Evolutionary conservation across 2,113 vertebrate species (phyloP), one percentile per base, ranked within the genome.

Genomic region (Rallus limicola): DNA sequence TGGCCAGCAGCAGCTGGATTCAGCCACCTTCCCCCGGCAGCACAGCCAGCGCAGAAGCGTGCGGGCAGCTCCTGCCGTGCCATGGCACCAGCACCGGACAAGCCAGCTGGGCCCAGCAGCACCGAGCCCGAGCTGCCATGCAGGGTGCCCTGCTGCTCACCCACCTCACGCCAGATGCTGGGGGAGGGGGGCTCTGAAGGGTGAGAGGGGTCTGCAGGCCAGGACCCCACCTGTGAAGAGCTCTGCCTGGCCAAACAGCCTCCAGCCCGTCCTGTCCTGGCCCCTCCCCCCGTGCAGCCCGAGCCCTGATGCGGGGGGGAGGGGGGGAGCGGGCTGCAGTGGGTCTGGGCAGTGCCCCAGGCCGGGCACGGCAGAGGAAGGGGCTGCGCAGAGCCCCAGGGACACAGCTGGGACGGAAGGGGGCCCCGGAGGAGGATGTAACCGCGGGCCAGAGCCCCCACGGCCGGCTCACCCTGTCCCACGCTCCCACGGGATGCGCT

Each of bases 11-110:
- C 88, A 94, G 94, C 94, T 93, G 86, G 86, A 93, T 92, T 92
- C 76, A 85, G 86, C 85, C 94, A 52, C 53, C 77, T 65, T 18
- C 64, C 71, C 34, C 92, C 69, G 69, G 95, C 82, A 87, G 94
- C 9, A 0, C 36, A 31, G 74, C 50, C 40, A 59, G 50, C 68
- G 19, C 28, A 16, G 68, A 69, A 44, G 60, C 72, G 29, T 2
- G 3, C 24, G 53, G 82, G 67, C 42, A 3, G 79, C 75, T 28
- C 64, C 38, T 26, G 11, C n/a, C 11, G 5, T 1, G 11, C 56
- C 44, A 80, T 68, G 44, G 68, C 34, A 40, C 38, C 80, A 62
- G 86, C 0, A 1, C 42, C 2, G 1, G 42, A 31, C 4, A 2
- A 75, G 28, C 63, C 42, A 46, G 52, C 50, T 6, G 58, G 24